These are phyloP conservation scores for Vidua macroura DNA, from an alignment of 2,113 vertebrate species.

Conservation along the genomic window DNA sequence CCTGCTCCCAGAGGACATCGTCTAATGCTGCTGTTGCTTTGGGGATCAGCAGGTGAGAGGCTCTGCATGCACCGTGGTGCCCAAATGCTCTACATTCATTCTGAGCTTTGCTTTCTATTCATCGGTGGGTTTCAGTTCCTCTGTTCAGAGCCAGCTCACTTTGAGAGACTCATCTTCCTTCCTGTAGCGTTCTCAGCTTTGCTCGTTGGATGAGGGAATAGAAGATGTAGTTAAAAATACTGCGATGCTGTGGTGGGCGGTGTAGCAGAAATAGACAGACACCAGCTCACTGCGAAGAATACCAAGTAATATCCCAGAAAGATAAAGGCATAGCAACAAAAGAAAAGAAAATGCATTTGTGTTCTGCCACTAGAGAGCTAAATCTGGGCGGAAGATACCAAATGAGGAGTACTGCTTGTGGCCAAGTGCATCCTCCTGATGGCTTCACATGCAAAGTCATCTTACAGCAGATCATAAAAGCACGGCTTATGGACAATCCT, in stretches of 20 bases:
- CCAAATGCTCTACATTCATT: not conserved
- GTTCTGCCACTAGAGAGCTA: not conserved
- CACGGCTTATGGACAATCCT: not conserved
- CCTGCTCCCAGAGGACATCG: not conserved
- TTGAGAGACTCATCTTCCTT: not conserved
- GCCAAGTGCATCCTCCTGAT: not conserved
- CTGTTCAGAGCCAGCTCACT: not conserved
- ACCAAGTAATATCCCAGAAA: slow-evolving; percentile 37
- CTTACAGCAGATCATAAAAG: not conserved
- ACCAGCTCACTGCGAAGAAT: slow-evolving; percentile 18
- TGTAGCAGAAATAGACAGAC: slow-evolving; percentile 65
- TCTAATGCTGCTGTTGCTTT: not conserved
- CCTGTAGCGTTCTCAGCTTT: not conserved
- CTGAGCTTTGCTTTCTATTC: not conserved
- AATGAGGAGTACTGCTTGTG: not conserved
- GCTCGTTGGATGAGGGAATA: not conserved
- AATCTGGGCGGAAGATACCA: not conserved
- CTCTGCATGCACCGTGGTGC: not conserved
- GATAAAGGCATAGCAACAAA: slow-evolving; percentile 45
- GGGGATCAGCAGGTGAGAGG: not conserved
- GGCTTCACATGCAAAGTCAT: not conserved
- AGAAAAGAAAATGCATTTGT: not conserved
- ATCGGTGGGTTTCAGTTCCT: not conserved
- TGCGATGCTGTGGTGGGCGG: slow-evolving; percentile 32
- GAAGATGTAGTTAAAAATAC: slow-evolving; percentile 60